Evolutionary conservation across 2,797 vertebrate genomes (phyloP).

Genomic region (Acanthornis magna): DNA sequence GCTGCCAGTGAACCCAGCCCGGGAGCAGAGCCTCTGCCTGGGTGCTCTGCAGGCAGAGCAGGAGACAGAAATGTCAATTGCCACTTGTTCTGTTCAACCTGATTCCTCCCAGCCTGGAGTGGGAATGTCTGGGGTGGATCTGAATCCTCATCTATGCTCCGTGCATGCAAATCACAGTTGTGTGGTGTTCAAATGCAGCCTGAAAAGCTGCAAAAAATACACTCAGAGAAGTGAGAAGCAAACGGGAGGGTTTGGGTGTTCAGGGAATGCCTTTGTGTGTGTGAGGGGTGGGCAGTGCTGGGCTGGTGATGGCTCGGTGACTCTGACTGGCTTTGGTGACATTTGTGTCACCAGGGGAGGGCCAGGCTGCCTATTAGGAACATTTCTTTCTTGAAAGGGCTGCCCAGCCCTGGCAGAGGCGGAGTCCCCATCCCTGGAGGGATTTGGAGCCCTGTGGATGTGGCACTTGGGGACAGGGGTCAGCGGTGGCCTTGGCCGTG

Average conservation of each 20-base stretch:
- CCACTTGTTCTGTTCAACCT: constrained; percentile 33
- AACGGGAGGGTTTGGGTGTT: not conserved
- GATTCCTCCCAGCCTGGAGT: constrained; percentile 2
- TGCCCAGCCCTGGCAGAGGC: not conserved
- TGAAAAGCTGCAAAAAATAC: not conserved
- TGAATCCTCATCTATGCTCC: not conserved
- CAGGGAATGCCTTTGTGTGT: not conserved
- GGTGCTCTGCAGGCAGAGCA: constrained; percentile 7
- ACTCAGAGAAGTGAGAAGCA: not conserved
- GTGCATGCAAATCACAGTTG: not conserved
- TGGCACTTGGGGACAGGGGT: not conserved
- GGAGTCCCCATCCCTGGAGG: not conserved
- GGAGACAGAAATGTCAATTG: constrained; percentile 55
- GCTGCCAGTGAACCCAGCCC: not conserved
- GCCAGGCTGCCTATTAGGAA: not conserved
- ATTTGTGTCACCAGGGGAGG: not conserved
- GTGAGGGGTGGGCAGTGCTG: not conserved
- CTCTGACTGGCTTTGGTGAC: not conserved
- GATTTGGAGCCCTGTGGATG: not conserved
- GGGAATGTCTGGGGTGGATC: not conserved
- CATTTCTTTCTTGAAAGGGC: not conserved
- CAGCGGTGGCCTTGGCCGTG: not conserved
- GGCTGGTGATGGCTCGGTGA: not conserved
- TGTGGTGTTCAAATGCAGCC: not conserved
- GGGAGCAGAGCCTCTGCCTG: not conserved